Evolutionary conservation across 2,797 vertebrate species (phyloP).

Genomic region (Pangasius sanitwongsei): DNA sequence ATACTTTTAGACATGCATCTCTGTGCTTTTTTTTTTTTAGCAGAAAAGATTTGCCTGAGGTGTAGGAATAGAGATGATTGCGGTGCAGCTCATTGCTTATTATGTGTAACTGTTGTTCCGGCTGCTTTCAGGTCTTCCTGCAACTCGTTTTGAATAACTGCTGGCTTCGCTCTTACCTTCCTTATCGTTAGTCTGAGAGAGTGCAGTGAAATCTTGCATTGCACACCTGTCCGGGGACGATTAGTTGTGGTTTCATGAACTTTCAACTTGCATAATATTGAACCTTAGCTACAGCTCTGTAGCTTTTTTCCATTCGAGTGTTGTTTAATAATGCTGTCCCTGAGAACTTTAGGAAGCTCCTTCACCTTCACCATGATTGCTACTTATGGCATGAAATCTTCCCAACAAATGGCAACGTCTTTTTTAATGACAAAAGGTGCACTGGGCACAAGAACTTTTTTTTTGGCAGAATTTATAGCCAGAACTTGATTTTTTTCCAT

Average conservation of each 20-base stretch:
- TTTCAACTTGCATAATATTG: neutral
- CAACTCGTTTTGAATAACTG: too few species aligned
- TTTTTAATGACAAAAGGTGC: neutral
- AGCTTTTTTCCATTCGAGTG: too few species aligned
- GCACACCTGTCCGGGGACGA: too few species aligned
- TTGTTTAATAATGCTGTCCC: too few species aligned
- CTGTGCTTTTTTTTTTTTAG: neutral
- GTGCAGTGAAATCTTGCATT: too few species aligned
- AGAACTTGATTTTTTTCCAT: too few species aligned
- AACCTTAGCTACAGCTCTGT: neutral
- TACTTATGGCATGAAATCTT: neutral
- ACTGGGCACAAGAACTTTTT: too few species aligned
- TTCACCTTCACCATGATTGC: neutral
- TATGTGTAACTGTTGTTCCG: too few species aligned
- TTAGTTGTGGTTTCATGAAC: neutral
- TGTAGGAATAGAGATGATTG: neutral
- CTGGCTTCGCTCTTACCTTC: too few species aligned
- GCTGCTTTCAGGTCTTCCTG: too few species aligned
- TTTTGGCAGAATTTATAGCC: neutral
- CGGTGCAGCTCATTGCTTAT: neutral
- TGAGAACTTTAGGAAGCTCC: neutral
- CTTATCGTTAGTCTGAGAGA: too few species aligned
- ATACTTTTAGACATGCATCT: neutral
- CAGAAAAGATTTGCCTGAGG: too few species aligned
- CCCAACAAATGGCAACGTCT: neutral